Evolutionary conservation across 2,888 invertebrate genomes (phyloP), one percentile per base, ranked within the genome.

Genomic region (Xestoiulus laeticollis): DNA sequence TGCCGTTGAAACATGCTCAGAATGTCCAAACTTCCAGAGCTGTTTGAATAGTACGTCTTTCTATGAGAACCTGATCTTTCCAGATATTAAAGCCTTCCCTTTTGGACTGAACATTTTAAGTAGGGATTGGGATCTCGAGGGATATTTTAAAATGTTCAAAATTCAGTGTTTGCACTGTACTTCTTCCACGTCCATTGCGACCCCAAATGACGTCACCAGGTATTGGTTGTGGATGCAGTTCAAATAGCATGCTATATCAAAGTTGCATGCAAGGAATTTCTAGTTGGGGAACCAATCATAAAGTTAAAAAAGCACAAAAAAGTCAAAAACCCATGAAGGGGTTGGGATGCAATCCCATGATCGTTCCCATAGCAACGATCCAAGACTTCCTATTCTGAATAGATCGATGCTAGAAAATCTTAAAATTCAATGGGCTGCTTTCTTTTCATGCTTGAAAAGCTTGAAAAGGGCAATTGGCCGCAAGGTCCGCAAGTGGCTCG

Each of bases 371-470:
- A 22, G 59, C 8, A 59, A 22, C 59, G 59, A 59, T 22, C 59
- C 59, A 59, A 48, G 48, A 48, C 19, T 0, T 12, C 10, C 48
- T 48, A 48, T 48, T 48, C 48, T 48, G 48, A 48, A 48, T 48
- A 48, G 48, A 59, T 59, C 59, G 59, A 59, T 59, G 59, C 59
- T 59, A 4, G 59, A 22, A 53, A 59, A n/a, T n/a, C n/a, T n/a
- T 8, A 59, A 59, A 59, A 59, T n/a, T 59, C 59, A 59, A 59
- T 59, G 59, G 59, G 59, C 19, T 59, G 59, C 59, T 59, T 59
- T n/a, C 59, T n/a, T 59, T 59, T 59, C 22, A 59, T 59, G 59
- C 59, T 59, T 59, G 59, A 59, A 59, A 59, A 59, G 59, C 59
- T 59, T 22, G 59, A 59, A 59, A 59, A 59, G 59, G 59, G 59